Percentiles rank a stretch among this genome's conserved stretches.
phyloP scores from a whole-genome alignment of 2,797 vertebrate species.

The Crocidura indochinensis region DNA sequence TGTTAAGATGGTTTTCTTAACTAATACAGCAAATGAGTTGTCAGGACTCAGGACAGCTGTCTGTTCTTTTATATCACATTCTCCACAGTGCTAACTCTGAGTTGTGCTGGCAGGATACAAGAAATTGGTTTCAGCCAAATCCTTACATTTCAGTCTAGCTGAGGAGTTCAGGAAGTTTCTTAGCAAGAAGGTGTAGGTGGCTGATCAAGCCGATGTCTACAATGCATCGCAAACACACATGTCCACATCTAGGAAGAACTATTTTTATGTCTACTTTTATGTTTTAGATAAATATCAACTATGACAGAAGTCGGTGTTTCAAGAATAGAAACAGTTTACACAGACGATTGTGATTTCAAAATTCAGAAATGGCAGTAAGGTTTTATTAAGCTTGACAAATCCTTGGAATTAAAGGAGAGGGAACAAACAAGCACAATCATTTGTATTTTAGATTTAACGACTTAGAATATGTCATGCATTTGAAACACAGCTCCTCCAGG shows the following conservation, averaged over 20 bases:
- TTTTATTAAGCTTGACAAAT: background rate
- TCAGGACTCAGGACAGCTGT: constrained; percentile 57
- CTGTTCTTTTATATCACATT: constrained; percentile 45
- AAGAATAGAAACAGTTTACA: constrained; percentile 63
- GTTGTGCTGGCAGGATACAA: constrained; percentile 1
- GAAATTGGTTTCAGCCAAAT: constrained; percentile 51
- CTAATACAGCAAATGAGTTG: constrained; percentile 54
- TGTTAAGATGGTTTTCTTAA: constrained; percentile 57
- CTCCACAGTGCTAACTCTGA: background rate
- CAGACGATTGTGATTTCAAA: constrained; percentile 52
- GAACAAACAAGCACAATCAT: background rate
- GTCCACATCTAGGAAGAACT: background rate
- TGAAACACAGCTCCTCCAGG: background rate
- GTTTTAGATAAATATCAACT: constrained; percentile 53
- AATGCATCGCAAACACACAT: background rate
- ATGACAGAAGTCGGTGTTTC: background rate
- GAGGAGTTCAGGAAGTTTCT: constrained; percentile 10
- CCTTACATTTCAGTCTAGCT: background rate
- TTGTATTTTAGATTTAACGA: constrained; percentile 14
- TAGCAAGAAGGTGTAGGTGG: background rate
- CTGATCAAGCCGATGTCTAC: background rate
- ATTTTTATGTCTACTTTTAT: background rate
- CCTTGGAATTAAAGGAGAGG: constrained; percentile 36
- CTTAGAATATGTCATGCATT: constrained; percentile 5
- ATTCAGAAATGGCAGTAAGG: background rate